Evolutionary conservation across 2,888 invertebrate genomes (phyloP), one percentile per base, ranked within the genome.

Genomic region (Papilio elwesi): DNA sequence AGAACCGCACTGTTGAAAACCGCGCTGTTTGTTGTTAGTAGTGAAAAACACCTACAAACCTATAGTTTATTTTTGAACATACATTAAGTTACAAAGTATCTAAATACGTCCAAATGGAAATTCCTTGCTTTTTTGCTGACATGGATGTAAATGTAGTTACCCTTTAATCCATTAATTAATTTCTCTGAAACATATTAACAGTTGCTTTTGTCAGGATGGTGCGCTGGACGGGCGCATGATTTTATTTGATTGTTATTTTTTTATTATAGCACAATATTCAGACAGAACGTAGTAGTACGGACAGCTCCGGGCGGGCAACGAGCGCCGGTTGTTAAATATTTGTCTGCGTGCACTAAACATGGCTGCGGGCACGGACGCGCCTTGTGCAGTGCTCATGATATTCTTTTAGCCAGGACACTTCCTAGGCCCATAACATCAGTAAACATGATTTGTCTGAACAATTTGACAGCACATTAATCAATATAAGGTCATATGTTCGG

Each of bases 281-380:
- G 70, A 70, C 73, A 62, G 53, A n/a, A n/a, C 48, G 64, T n/a
- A n/a, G 53, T 53, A 53, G 11, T 52, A 67, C 57, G 52, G 57
- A 13, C 38, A 71, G 65, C 59, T 64, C n/a, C 48, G 66, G 48
- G 73, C 62, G 53, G 67, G 48, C 66, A 69, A 71, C 65, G 67
- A 49, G 68, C 68, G 62, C 55, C 49, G 68, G 79, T 84, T 84
- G 83, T 85, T 83, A 82, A 87, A 87, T 85, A 87, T 87, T 87
- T 84, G 83, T 81, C 79, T 79, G 79, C 76, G 74, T 74, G 78
- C 75, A 79, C 81, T 80, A 80, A 83, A 85, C 85, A 82, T 73
- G 80, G 70, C 71, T 74, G 74, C 65, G 69, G 76, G 76, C 59
- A 75, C 75, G 67, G 73, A 75, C 75, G 13, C 43, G 53, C 64